Conservation (phyloP, 2,113 vertebrate genomes). For the Perca schrenkii region DNA sequence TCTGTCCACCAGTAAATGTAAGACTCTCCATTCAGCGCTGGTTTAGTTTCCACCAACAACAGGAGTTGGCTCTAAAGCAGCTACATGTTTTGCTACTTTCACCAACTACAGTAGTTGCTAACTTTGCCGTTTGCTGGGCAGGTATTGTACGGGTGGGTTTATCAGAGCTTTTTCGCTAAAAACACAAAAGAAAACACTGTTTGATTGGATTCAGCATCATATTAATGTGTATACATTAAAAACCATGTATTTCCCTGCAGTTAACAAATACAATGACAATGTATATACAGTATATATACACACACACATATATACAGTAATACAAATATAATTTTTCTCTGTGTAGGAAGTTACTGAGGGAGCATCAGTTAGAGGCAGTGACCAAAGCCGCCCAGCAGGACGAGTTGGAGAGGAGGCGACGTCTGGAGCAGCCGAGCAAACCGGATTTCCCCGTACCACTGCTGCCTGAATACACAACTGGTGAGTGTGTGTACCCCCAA, state of each 20-base stretch:
- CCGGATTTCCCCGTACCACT: constrained; percentile 86
- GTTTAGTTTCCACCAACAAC: too few species aligned
- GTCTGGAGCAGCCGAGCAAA: constrained; percentile 91
- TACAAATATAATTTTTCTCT: background rate
- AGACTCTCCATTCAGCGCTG: too few species aligned
- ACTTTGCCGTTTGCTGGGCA: background rate
- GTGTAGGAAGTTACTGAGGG: constrained; percentile 92
- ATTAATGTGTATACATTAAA: background rate
- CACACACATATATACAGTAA: too few species aligned
- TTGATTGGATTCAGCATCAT: background rate
- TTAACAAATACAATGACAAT: background rate
- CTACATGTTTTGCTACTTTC: background rate
- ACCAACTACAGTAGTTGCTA: background rate
- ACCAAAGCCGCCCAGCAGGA: constrained; percentile 96
- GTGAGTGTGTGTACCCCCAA: constrained; percentile 43
- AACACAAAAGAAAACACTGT: background rate
- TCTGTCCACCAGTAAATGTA: background rate
- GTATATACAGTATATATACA: too few species aligned
- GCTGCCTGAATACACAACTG: constrained; percentile 71
- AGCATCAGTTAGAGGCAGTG: constrained; percentile 93
- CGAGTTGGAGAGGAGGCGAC: constrained; percentile 92
- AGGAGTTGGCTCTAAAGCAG: background rate
- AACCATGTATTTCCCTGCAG: background rate
- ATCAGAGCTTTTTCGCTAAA: background rate
- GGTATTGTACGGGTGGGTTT: background rate